Conservation (phyloP, 2,888 invertebrate genomes). For the Malthinus seriepunctatus region DNA sequence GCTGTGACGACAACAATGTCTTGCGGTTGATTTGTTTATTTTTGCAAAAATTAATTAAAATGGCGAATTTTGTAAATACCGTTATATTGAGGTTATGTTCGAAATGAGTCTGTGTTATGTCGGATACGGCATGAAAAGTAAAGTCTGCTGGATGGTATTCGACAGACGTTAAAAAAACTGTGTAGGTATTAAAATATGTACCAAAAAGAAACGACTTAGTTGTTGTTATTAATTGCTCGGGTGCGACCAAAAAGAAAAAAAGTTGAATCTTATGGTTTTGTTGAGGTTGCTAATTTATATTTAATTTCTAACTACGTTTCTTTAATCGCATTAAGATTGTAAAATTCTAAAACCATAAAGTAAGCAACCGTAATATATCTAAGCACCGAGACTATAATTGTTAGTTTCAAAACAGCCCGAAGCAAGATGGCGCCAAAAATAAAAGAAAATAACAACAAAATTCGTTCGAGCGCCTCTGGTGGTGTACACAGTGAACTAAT, state of each 20-base stretch:
- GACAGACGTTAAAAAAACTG: background rate
- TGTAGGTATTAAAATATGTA: background rate
- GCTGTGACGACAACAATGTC: constrained; percentile 49
- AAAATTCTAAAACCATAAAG: constrained; percentile 33
- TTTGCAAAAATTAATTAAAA: constrained; percentile 23
- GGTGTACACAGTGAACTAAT: constrained; percentile 50
- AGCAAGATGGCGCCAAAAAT: constrained; percentile 55
- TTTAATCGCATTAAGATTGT: constrained; percentile 19
- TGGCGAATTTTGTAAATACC: constrained; percentile 14
- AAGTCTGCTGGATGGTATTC: background rate
- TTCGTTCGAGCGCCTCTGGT: constrained; percentile 41
- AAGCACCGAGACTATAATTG: constrained; percentile 52
- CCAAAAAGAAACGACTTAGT: background rate
- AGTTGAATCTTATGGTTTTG: background rate
- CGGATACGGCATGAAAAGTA: background rate
- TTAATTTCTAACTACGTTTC: constrained; percentile 15
- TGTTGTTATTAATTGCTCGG: background rate
- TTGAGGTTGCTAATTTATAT: constrained; percentile 23
- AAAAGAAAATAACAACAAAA: constrained; percentile 43
- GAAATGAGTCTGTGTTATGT: background rate
- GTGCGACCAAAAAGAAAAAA: constrained; percentile 1
- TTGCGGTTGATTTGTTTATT: constrained; percentile 28
- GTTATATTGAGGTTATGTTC: constrained; percentile 22
- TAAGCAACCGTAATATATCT: constrained; percentile 48
- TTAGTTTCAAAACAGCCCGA: constrained; percentile 47